Percentiles rank a stretch among this genome's conserved stretches.
Evolutionary conservation across 2,113 vertebrate species (phyloP).

Genomic region (Macquaria australasica): DNA sequence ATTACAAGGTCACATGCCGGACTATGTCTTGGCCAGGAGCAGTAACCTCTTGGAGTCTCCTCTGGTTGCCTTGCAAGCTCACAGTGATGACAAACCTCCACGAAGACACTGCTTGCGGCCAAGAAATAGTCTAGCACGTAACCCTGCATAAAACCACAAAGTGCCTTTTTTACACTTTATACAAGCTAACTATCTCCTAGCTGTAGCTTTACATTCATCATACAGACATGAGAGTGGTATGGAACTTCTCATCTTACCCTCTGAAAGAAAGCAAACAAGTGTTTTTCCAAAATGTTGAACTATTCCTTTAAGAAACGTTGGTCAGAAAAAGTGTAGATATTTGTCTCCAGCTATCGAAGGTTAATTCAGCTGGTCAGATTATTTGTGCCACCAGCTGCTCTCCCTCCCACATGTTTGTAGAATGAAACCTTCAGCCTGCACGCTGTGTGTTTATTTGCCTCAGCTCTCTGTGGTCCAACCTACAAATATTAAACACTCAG

Average conservation of each 20-base stretch:
- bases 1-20: no score
- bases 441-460: slow-evolving; percentile 18
- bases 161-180: no score
- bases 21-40: neutral
- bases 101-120: neutral
- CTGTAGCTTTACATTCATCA: no score
- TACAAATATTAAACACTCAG: slow-evolving; percentile 12
- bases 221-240: no score
- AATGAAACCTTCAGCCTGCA: neutral
- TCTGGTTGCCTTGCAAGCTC: neutral
- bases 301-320: no score
- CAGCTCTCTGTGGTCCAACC: neutral
- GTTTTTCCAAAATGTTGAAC: no score
- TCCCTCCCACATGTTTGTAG: neutral
- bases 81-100: neutral
- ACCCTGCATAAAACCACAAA: no score
- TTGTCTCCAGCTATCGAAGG: neutral
- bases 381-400: neutral
- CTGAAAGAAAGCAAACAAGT: no score
- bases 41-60: neutral
- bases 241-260: no score
- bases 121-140: no score
- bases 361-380: neutral
- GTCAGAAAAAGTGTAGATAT: neutral
- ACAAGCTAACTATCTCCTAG: no score